Evolutionary conservation across 2,797 vertebrate genomes (phyloP), one percentile per base, ranked within the genome.

Genomic region (Neoniphon sammara): DNA sequence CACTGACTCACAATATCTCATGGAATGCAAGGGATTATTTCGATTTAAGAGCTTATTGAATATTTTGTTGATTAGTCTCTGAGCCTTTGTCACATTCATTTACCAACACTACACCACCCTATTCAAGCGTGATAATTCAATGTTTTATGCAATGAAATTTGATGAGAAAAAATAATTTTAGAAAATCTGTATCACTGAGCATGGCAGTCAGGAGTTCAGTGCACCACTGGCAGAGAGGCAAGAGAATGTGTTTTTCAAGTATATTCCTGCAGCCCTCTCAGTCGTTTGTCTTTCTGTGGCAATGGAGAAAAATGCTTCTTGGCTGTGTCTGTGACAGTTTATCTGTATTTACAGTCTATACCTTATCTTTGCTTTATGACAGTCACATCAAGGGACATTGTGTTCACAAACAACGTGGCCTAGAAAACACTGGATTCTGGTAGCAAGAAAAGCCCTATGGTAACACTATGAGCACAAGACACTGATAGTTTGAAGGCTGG

Each of bases 291-390:
- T 58, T 76, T 61, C 71, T 73, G 71, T 76, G 30, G 27, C 47
- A 52, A 39, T 66, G 27, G 47, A 31, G 20, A n/a, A 55, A 71
- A 30, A 30, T 0, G 15, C 27, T 31, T 46, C 52, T 66, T 42
- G 54, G 39, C 55, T 82, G 67, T 31, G 30, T 77, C 52, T 70
- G 18, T 64, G 42, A n/a, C 46, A 49, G 46, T 49, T 49, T 82
- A 21, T 71, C 49, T 67, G 53, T 63, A 11, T 44, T 47, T 62
- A 15, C 34, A 72, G 31, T 0, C 31, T 34, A 9, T 63, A 17
- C 57, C 62, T 82, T 86, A 84, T 84, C 70, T 84, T 61, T 64
- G 17, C 63, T 87, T 84, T 82, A 79, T 77, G 58, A 75, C 34
- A 34, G 42, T 47, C 17, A 39, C 47, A 78, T 1, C 1, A 17